A percentile compares a stretch with the other conserved stretches of the same genome.
These are phyloP conservation scores for Falco berigora DNA, from an alignment of 2,797 vertebrate species.

Conservation along the genomic window DNA sequence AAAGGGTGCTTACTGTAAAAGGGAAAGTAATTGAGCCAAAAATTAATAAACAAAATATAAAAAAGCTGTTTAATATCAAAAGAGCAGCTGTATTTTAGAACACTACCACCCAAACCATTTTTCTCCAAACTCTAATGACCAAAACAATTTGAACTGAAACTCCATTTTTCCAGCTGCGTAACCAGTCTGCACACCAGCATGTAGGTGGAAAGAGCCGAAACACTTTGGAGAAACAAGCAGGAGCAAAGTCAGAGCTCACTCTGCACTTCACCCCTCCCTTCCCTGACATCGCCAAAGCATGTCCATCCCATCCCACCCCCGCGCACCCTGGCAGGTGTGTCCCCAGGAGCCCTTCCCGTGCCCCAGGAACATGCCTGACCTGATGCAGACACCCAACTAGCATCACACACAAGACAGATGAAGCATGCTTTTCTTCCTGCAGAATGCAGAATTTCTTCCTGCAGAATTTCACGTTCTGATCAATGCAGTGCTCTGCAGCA, in stretches of 20 bases:
- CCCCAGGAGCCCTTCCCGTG: neutral
- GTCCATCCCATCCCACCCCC: neutral
- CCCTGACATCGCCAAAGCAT: neutral
- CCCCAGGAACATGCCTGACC: neutral
- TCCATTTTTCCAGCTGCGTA: neutral
- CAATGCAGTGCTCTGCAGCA: neutral
- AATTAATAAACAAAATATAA: neutral
- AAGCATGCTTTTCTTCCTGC: neutral
- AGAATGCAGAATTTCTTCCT: neutral
- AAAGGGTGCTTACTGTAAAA: neutral
- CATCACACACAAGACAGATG: neutral
- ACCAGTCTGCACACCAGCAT: neutral
- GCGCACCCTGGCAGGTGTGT: fast-evolving
- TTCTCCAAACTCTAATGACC: neutral
- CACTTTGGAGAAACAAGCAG: neutral
- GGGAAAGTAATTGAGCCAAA: neutral
- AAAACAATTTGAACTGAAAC: neutral
- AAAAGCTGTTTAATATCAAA: neutral
- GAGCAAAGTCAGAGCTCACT: neutral
- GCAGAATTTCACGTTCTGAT: neutral
- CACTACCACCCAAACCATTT: neutral
- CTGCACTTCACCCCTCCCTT: neutral
- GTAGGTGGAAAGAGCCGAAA: neutral
- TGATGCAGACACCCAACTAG: fast-evolving
- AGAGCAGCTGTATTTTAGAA: neutral